Base-by-base conservation (phyloP, 2,113 vertebrate genomes). In the Plectropomus leopardus region DNA sequence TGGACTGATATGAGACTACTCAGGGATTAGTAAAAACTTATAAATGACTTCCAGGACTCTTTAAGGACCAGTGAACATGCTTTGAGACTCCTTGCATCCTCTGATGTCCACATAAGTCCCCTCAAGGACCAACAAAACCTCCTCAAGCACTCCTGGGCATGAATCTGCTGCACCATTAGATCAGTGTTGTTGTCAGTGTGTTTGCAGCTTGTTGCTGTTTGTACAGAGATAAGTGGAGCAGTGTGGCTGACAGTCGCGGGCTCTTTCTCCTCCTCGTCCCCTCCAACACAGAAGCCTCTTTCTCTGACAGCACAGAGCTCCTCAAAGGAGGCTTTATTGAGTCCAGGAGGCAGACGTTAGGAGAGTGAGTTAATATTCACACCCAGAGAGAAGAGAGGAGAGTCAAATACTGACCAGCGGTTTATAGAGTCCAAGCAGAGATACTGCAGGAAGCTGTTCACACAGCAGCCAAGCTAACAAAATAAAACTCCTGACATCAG, bases 261-360 rank as follows among this genome's bases (percentile, higher is more conserved):
- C 45, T 71, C 72, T 32, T 54, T 44, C 59, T 61, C 58, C 19
- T 58, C 17, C 47, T 50, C 51, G 2, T 3, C 32, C 51, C 26
- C 32, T 55, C 55, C 4, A 3, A 71, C 76, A 89, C 87, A 86
- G 79, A 79, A 17, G 64, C 44, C 71, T 72, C 78, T 86, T 79
- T 72, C 86, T 83, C 48, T 53, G 64, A 78, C 74, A 16, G 19
- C 17, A 6, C 34, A 36, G 65, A 45, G 63, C 63, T 85, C 61
- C 16, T 89, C 72, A 86, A 87, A 84, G 66, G 78, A 80, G 48
- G 48, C 86, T 87, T 87, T 89, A 81, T 89, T 78, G 54, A 66
- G 76, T 24, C 3, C 19, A 82, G 83, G 71, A 78, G 70, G 84
- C 65, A 30, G 44, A 42, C 23, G 63, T 64, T 67, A 63, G 51